phyloP scores from a whole-genome alignment of 2,797 vertebrate genomes.

The Sorex maritimensis region DNA sequence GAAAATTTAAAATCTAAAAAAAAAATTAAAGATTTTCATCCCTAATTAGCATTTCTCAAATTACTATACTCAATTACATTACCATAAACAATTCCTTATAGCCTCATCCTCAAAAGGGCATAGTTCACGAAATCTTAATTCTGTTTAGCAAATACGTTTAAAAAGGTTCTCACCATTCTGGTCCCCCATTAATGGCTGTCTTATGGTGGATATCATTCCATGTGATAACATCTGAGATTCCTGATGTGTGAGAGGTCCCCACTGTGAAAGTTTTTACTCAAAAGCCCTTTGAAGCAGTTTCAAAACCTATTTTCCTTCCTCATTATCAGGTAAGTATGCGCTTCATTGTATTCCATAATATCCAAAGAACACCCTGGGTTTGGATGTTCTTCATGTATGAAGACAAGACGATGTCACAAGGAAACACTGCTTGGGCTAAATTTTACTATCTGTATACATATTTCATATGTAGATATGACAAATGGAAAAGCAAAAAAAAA shows the following conservation, averaged over 20 bases:
- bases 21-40: too few species aligned
- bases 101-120: neutral
- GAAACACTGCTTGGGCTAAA: slow-evolving; percentile 29
- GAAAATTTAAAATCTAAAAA: too few species aligned
- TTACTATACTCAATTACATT: neutral
- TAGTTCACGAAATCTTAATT: slow-evolving; percentile 2
- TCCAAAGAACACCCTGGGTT: slow-evolving; percentile 83
- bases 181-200: slow-evolving; percentile 71
- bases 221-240: slow-evolving; percentile 80
- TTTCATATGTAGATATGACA: neutral
- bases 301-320: slow-evolving; percentile 89
- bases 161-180: slow-evolving; percentile 83
- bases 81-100: neutral
- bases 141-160: slow-evolving; percentile 42
- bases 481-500: slow-evolving; percentile 6
- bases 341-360: rapidly evolving
- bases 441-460: neutral
- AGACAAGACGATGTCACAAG: slow-evolving; percentile 61
- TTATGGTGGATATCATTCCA: slow-evolving; percentile 94
- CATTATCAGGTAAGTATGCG: slow-evolving; percentile 89
- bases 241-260: slow-evolving; percentile 85
- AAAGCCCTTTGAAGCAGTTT: slow-evolving; percentile 89
- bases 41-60: slow-evolving; percentile 15
- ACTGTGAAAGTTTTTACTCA: slow-evolving; percentile 88
- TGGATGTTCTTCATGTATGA: slow-evolving; percentile 88